phyloP scores from a whole-genome alignment of 2,113 vertebrate genomes.

The Equus quagga region DNA sequence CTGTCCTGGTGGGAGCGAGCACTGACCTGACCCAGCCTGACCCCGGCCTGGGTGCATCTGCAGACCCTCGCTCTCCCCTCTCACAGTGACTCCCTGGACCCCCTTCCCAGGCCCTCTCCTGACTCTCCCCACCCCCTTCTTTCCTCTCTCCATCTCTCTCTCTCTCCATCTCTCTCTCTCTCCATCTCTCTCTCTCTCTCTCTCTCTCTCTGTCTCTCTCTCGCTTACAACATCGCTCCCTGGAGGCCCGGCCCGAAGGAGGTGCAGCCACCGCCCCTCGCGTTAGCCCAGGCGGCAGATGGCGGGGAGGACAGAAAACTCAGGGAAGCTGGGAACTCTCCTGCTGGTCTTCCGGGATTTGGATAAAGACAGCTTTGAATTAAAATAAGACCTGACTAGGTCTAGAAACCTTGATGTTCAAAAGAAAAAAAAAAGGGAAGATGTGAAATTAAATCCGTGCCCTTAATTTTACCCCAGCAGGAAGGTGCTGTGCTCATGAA shows the following conservation, averaged over 20 bases:
- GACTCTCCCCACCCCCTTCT: background rate
- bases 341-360: background rate
- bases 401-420: background rate
- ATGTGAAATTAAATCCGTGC: background rate
- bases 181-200: background rate
- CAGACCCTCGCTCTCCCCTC: too few species aligned
- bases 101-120: background rate
- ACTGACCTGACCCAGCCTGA: accelerated
- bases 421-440: background rate
- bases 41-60: accelerated
- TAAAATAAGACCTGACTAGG: background rate
- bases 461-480: background rate
- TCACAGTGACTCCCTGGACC: accelerated
- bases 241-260: too few species aligned
- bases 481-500: background rate
- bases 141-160: background rate
- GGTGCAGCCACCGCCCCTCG: accelerated
- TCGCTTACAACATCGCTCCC: background rate
- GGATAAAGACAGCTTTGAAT: conserved; percentile 6
- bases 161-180: background rate
- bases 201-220: accelerated
- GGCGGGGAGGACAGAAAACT: background rate
- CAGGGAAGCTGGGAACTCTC: background rate
- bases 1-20: background rate
- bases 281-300: accelerated